Conservation (phyloP, 2,113 vertebrate genomes). For the Nycticebus coucang region DNA sequence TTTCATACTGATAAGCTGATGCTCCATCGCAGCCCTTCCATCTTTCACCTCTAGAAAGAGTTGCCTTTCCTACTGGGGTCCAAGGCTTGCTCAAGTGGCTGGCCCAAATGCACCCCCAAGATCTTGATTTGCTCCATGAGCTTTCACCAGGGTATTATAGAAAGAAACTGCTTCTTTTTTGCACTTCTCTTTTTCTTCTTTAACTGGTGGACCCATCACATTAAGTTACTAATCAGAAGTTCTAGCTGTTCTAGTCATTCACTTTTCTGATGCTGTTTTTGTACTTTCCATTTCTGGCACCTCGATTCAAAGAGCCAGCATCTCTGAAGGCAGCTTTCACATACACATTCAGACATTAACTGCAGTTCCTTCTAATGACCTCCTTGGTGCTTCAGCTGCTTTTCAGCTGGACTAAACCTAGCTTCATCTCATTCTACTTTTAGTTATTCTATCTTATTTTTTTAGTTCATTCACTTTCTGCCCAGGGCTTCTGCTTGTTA, state of each 20-base stretch:
- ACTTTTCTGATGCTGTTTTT: slow-evolving; percentile 83
- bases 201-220: slow-evolving; percentile 27
- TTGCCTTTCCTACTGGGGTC: slow-evolving; percentile 96
- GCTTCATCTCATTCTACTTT: slow-evolving; percentile 92
- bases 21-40: slow-evolving; percentile 94
- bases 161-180: slow-evolving; percentile 91
- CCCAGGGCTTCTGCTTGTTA: slow-evolving; percentile 86
- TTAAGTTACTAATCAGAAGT: slow-evolving; percentile 86
- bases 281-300: slow-evolving; percentile 87
- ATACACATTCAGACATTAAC: slow-evolving; percentile 88
- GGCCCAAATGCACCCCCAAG: slow-evolving; percentile 93
- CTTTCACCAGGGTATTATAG: slow-evolving; percentile 94
- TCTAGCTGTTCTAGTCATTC: slow-evolving; percentile 91
- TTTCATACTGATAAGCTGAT: slow-evolving; percentile 92
- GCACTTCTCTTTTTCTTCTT: slow-evolving; percentile 91
- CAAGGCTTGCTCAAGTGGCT: slow-evolving; percentile 89
- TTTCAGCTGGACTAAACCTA: slow-evolving; percentile 87
- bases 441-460: slow-evolving; percentile 90
- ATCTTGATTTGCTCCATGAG: slow-evolving; percentile 90
- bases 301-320: slow-evolving; percentile 90
- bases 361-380: slow-evolving; percentile 90
- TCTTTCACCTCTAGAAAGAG: slow-evolving; percentile 97
- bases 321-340: slow-evolving; percentile 92
- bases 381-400: slow-evolving; percentile 93
- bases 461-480: slow-evolving; percentile 88